Base-by-base conservation (phyloP, 2,888 invertebrate species). In the Coelopa pilipes region DNA sequence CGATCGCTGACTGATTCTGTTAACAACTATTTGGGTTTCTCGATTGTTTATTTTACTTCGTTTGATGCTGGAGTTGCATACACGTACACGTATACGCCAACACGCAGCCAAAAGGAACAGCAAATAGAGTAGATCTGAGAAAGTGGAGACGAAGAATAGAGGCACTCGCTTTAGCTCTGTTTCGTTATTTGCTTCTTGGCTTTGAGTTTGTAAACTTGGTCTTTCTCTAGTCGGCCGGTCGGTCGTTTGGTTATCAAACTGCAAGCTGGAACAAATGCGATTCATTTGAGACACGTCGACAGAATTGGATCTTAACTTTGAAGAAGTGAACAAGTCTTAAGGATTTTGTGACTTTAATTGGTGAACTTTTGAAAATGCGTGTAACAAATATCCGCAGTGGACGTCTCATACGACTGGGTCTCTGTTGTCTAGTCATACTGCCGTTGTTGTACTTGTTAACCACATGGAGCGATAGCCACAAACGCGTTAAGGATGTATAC, bases 381-480 rank as follows among this genome's bases (percentile, higher is more conserved):
- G 89, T 92, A 73, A 90, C 91, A 79, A 91, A 91, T 79, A 85
- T 92, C 69, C 89, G 91, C 80, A 89, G 89, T 69, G 91, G 91
- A 59, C 88, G 67, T 77, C 89, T 91, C 75, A 87, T 90, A 78
- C 90, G 92, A 78, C 86, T 92, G 78, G 84, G 85, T 13, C 85
- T 89, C 69, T 88, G 89, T 70, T 88, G 90, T 79, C 85, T 89
- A 78, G 87, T 92, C 77, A 87, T 92, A 76, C 78, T 92, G 79
- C 86, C 92, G 79, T 83, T 93, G 73, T 84, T 93, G 72, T 93
- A 92, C 85, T 88, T 92, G 79, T 85, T 93, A 75, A 89, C 90
- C 78, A 90, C 89, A 77, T 92, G 92, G 89, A 89, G 90, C 57
- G 89, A 87, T 80, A 89, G 89, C 63, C 89, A 90, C 79, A 87